Evolutionary conservation across 1,140 invertebrate genomes (phyloP).

Genomic region (Globodera rostochiensis): DNA sequence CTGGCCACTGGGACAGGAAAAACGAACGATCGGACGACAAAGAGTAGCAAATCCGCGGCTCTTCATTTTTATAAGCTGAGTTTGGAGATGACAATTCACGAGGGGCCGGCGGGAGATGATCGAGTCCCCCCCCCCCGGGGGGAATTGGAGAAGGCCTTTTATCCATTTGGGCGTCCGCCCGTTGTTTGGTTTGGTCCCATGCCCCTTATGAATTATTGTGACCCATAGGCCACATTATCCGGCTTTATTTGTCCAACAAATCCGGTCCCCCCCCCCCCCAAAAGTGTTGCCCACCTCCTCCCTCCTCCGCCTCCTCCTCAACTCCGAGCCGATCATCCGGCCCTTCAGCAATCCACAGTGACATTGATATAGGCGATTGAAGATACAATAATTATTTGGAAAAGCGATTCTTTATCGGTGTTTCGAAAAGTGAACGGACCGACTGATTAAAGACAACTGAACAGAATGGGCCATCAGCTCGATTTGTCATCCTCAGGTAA

Average conservation of each 20-base stretch:
- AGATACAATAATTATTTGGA: not conserved
- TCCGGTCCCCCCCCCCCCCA: not conserved
- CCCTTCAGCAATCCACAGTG: not conserved
- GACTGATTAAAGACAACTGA: too few species aligned
- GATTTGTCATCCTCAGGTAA: too few species aligned
- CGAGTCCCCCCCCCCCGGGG: too few species aligned
- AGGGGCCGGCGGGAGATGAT: too few species aligned
- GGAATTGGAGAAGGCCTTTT: too few species aligned
- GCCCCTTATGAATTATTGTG: not conserved
- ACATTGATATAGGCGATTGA: not conserved
- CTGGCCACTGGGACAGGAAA: not conserved
- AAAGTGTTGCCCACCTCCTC: not conserved
- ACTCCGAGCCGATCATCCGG: not conserved
- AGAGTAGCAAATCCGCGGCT: not conserved
- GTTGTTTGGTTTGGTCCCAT: not conserved
- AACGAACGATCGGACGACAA: not conserved
- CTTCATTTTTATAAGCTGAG: not conserved
- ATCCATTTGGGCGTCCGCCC: not conserved
- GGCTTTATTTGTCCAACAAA: not conserved
- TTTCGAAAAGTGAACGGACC: too few species aligned
- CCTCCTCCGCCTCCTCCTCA: not conserved
- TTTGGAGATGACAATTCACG: too few species aligned
- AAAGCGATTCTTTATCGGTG: too few species aligned
- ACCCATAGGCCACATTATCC: not conserved
- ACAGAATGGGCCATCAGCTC: too few species aligned